Evolutionary conservation across 2,113 vertebrate genomes (phyloP).

Genomic region (Dissostichus mawsoni): DNA sequence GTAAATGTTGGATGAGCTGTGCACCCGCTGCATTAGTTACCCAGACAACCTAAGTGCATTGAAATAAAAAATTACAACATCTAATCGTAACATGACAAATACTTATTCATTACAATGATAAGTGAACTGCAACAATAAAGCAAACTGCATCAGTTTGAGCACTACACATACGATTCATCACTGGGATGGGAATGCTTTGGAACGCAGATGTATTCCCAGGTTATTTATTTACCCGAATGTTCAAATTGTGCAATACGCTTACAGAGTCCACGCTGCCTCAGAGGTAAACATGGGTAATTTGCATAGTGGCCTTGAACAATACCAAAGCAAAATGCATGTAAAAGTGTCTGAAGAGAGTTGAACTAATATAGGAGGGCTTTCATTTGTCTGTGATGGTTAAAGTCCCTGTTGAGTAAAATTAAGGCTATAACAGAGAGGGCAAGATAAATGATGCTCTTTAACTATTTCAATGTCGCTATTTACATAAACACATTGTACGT

Average conservation of each 20-base stretch:
- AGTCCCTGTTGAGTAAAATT: slow-evolving; percentile 21
- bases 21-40: neutral
- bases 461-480: slow-evolving; percentile 28
- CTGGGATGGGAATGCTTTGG: slow-evolving; percentile 1
- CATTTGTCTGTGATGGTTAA: neutral
- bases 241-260: slow-evolving; percentile 46
- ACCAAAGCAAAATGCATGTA: slow-evolving; percentile 1
- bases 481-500: no score
- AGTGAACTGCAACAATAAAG: slow-evolving; percentile 2
- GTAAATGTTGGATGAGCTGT: neutral
- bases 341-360: slow-evolving; percentile 33
- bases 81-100: neutral
- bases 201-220: slow-evolving; percentile 5
- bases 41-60: neutral
- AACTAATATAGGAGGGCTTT: slow-evolving; percentile 4
- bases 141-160: neutral
- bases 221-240: slow-evolving; percentile 40
- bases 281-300: slow-evolving; percentile 33
- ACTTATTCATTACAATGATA: neutral
- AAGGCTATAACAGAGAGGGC: neutral
- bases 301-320: slow-evolving; percentile 30
- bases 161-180: slow-evolving; percentile 16
- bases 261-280: slow-evolving; percentile 22
- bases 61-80: neutral
- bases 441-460: slow-evolving; percentile 11